Conservation (phyloP, 2,797 vertebrate genomes). For the Cyprinella venusta region DNA sequence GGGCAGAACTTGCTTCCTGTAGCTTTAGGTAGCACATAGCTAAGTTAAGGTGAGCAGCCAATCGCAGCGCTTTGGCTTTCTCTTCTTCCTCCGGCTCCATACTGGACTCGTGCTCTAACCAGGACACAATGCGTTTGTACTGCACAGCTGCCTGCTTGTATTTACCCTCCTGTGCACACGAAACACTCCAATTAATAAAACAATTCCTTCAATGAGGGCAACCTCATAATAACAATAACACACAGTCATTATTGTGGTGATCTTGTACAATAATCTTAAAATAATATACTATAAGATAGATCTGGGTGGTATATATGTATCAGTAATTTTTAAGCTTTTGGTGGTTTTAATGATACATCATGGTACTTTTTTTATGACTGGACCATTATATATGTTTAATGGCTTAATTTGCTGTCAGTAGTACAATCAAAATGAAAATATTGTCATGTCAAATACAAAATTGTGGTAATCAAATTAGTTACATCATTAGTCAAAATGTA, state of each 20-base stretch:
- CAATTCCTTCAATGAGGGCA: background rate
- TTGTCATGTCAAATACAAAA: too few species aligned
- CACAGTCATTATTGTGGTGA: background rate
- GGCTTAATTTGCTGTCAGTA: background rate
- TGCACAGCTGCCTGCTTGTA: constrained; percentile 90
- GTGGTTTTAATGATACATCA: background rate
- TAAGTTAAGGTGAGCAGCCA: constrained; percentile 94
- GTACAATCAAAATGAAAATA: too few species aligned
- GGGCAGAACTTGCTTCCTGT: constrained; percentile 82
- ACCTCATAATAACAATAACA: background rate
- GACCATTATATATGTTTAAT: background rate
- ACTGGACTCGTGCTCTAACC: constrained; percentile 90
- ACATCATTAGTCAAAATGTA: too few species aligned
- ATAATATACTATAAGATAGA: background rate
- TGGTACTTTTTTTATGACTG: background rate
- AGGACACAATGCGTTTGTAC: constrained; percentile 94
- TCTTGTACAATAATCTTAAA: background rate
- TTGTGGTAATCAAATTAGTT: too few species aligned
- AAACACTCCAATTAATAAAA: constrained; percentile 12
- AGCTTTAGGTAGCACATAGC: constrained; percentile 96
- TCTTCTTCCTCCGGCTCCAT: constrained; percentile 82
- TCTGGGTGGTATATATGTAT: background rate
- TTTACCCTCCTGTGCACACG: constrained; percentile 83
- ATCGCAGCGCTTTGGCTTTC: constrained; percentile 82
- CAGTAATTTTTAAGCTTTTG: background rate